Conservation (phyloP, 2,888 invertebrate species). For the Strigamia maritima region DNA sequence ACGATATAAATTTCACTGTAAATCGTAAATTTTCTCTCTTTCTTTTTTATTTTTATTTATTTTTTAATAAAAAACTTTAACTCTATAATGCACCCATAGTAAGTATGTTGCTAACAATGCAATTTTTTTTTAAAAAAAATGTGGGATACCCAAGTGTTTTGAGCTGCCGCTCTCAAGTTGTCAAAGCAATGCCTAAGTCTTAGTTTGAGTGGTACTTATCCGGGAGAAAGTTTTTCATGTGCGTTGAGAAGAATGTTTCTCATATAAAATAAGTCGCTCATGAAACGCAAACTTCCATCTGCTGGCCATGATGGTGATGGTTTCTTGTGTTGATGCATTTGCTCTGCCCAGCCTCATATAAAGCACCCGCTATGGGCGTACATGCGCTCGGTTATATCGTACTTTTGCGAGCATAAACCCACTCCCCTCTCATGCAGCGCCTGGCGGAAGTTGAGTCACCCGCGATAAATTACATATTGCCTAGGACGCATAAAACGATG, state of each 20-base stretch:
- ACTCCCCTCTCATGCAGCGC: conserved; percentile 6
- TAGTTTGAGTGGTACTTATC: conserved; percentile 15
- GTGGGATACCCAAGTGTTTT: not conserved
- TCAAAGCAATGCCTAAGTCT: conserved; percentile 15
- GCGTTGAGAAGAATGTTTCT: conserved; percentile 10
- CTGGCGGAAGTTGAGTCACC: conserved; percentile 10
- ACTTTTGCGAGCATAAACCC: conserved; percentile 15
- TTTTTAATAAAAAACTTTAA: not conserved
- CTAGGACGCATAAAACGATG: conserved; percentile 10
- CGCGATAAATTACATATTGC: conserved; percentile 10
- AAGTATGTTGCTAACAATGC: not conserved
- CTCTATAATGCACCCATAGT: not conserved
- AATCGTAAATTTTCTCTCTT: not conserved
- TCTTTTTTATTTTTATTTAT: not conserved
- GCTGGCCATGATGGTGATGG: conserved; percentile 15
- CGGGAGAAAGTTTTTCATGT: conserved; percentile 15
- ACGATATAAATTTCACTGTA: not conserved
- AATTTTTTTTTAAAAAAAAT: not conserved
- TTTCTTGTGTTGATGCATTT: conserved; percentile 15
- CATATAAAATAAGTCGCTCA: conserved; percentile 15
- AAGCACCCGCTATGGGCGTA: conserved; percentile 5
- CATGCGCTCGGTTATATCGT: conserved; percentile 15
- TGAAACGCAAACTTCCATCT: conserved; percentile 15
- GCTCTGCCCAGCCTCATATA: conserved; percentile 15
- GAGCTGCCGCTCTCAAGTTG: not conserved